phyloP scores from a whole-genome alignment of 2,888 invertebrate species.

The Eupithecia centaureata region DNA sequence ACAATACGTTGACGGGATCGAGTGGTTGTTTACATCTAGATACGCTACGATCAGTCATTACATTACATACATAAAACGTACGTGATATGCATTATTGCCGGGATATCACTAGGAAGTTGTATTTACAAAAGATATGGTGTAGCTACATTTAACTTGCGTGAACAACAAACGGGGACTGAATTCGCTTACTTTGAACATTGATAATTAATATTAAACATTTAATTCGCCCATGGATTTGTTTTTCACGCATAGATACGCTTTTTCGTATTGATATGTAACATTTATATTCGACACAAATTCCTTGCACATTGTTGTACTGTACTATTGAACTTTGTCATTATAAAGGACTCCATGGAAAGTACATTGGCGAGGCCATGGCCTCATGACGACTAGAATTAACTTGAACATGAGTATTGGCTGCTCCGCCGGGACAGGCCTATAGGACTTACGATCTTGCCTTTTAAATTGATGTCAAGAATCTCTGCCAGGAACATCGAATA shows the following conservation, averaged over 20 bases:
- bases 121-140: slow-evolving; percentile 67
- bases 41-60: slow-evolving; percentile 67
- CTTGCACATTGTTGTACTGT: slow-evolving; percentile 44
- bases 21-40: slow-evolving; percentile 42
- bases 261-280: slow-evolving; percentile 47
- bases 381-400: slow-evolving; percentile 38
- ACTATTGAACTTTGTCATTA: slow-evolving; percentile 41
- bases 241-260: slow-evolving; percentile 45
- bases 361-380: slow-evolving; percentile 39
- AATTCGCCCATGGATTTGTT: slow-evolving; percentile 40
- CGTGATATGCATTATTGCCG: slow-evolving; percentile 83
- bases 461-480: slow-evolving; percentile 48
- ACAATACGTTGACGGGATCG: slow-evolving; percentile 44
- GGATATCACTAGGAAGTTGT: slow-evolving; percentile 69
- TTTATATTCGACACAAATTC: slow-evolving; percentile 44
- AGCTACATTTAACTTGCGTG: slow-evolving; percentile 48
- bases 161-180: slow-evolving; percentile 49
- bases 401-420: slow-evolving; percentile 41
- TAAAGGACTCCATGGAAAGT: slow-evolving; percentile 42
- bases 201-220: slow-evolving; percentile 21
- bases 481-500: slow-evolving; percentile 46
- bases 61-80: slow-evolving; percentile 52
- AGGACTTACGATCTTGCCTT: slow-evolving; percentile 47
- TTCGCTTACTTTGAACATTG: slow-evolving; percentile 23
- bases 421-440: slow-evolving; percentile 35